Conservation (phyloP, 1,140 invertebrate species). For the Brachionus manjavacas region DNA sequence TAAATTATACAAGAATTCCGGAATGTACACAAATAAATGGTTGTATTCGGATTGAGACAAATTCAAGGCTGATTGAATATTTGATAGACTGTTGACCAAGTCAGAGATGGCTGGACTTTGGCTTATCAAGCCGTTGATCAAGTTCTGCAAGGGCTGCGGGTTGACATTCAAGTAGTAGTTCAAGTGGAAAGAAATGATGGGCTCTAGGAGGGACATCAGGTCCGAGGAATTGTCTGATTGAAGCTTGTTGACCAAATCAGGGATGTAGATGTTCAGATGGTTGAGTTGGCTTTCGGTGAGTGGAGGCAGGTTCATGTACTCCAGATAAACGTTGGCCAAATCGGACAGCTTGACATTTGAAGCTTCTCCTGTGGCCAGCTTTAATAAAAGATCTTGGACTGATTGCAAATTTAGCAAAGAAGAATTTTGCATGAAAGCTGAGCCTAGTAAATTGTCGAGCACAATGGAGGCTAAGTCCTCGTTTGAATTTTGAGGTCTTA, state of each 20-base stretch:
- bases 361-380: background rate
- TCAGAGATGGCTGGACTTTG: background rate
- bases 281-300: background rate
- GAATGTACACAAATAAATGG: background rate
- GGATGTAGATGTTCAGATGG: background rate
- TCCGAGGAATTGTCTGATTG: background rate
- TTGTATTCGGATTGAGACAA: background rate
- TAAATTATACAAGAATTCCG: background rate
- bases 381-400: background rate
- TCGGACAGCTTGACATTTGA: background rate
- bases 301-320: background rate
- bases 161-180: background rate
- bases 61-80: background rate
- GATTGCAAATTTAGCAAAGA: background rate
- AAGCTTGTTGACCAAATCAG: background rate
- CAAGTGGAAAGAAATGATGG: background rate
- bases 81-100: background rate
- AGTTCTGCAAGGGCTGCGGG: background rate
- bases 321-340: background rate
- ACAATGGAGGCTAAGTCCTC: background rate
- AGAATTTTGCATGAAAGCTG: background rate
- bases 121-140: background rate
- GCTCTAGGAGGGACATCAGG: background rate
- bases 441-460: background rate
- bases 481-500: background rate